phyloP scores from a whole-genome alignment of 2,888 invertebrate species.

The Gortyna flavago region DNA sequence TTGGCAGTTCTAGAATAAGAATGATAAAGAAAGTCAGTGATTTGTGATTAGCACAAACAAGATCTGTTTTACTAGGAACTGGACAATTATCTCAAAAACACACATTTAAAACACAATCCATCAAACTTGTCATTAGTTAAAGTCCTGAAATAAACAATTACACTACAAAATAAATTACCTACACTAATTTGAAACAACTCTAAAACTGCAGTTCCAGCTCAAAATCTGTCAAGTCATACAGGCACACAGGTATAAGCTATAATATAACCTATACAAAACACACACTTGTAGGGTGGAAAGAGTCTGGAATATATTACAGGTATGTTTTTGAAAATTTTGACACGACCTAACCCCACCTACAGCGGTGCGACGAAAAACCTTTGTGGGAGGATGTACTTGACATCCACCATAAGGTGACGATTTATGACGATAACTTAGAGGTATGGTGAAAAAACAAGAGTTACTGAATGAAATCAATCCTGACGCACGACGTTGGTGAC shows the following conservation, averaged over 20 bases:
- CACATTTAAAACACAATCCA: conserved; percentile 10
- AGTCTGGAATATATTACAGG: conserved; percentile 49
- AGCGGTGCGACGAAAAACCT: conserved; percentile 73
- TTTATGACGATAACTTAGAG: conserved; percentile 55
- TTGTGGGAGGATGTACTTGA: conserved; percentile 65
- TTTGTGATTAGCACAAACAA: too few species aligned
- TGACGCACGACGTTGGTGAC: conserved; percentile 71
- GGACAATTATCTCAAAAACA: conserved; percentile 7
- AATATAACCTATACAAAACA: conserved; percentile 59
- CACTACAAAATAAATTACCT: conserved; percentile 40
- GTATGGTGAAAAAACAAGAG: conserved; percentile 51
- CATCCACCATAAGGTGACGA: conserved; percentile 60
- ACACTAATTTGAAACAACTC: conserved; percentile 23
- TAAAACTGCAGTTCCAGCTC: conserved; percentile 23
- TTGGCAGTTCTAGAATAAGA: neutral
- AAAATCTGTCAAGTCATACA: conserved; percentile 62
- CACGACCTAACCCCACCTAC: conserved; percentile 85
- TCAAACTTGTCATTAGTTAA: neutral
- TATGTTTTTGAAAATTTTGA: conserved; percentile 65
- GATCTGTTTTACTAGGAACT: neutral
- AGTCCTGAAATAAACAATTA: conserved; percentile 21
- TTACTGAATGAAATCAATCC: conserved; percentile 70
- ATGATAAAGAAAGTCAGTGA: neutral
- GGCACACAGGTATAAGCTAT: conserved; percentile 43
- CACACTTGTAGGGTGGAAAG: conserved; percentile 32